A percentile compares a stretch with the other conserved stretches of the same genome.
phyloP scores from a whole-genome alignment of 2,888 invertebrate genomes.

The Drosophila mimetica region DNA sequence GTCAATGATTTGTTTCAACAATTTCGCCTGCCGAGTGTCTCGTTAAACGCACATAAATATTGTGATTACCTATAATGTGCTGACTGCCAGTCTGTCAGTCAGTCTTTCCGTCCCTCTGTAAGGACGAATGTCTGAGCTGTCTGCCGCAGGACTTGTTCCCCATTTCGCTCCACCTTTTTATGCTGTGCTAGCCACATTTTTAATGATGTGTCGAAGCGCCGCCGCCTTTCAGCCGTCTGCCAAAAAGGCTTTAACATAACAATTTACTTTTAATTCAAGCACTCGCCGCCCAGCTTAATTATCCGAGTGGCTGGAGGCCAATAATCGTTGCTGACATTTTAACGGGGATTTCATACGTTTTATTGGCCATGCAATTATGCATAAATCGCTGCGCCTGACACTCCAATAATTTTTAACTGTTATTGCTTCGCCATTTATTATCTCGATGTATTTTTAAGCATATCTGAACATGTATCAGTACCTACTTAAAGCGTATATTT shows the following conservation, averaged over 20 bases:
- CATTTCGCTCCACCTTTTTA: constrained; percentile 17
- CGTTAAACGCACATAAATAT: constrained; percentile 78
- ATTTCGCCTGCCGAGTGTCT: constrained; percentile 66
- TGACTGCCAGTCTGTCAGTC: constrained; percentile 38
- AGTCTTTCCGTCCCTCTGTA: constrained; percentile 12
- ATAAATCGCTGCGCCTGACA: constrained; percentile 54
- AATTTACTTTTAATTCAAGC: constrained; percentile 48
- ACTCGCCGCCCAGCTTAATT: constrained; percentile 51
- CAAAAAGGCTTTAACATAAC: constrained; percentile 44
- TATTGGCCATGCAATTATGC: constrained; percentile 64
- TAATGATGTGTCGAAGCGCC: constrained; percentile 40
- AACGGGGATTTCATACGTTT: constrained; percentile 55
- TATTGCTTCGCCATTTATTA: constrained; percentile 50
- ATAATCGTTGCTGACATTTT: constrained; percentile 56
- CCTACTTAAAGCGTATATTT: constrained; percentile 21
- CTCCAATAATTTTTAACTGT: constrained; percentile 66
- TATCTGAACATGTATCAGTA: constrained; percentile 2
- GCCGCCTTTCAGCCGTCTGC: constrained; percentile 3
- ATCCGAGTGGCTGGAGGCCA: constrained; percentile 57
- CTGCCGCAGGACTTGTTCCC: constrained; percentile 28
- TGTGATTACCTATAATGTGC: constrained; percentile 78
- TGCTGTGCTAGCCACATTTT: constrained; percentile 52
- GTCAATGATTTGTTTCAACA: constrained; percentile 77
- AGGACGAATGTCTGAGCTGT: constrained; percentile 34
- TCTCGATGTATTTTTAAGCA: neutral